phyloP scores from a whole-genome alignment of 2,888 invertebrate species.

The Dinocampus coccinellae region DNA sequence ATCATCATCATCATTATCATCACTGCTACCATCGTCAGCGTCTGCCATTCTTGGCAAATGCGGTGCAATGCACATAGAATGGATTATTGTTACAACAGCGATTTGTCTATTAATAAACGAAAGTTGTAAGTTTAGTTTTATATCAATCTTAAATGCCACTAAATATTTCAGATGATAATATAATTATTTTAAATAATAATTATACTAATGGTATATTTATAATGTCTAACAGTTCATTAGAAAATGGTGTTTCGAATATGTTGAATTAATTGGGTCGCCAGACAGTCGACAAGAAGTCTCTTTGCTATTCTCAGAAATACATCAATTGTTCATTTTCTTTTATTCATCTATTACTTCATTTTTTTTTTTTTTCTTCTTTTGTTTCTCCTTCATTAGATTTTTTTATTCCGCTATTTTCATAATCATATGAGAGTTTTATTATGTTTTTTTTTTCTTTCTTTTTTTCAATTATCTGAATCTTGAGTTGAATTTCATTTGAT shows the following conservation, averaged over 20 bases:
- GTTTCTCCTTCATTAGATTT: neutral
- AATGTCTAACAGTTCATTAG: slow-evolving; percentile 30
- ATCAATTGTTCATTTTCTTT: neutral
- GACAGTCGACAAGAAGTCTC: slow-evolving; percentile 57
- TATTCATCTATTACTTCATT: neutral
- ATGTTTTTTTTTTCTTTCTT: neutral
- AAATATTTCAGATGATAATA: neutral
- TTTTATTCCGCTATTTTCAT: neutral
- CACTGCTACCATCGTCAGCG: neutral
- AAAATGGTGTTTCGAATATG: slow-evolving; percentile 37
- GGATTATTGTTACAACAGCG: slow-evolving; percentile 49
- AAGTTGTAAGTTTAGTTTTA: slow-evolving; percentile 53
- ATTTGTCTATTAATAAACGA: slow-evolving; percentile 49
- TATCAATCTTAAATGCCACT: neutral
- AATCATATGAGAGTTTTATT: neutral
- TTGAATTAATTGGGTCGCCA: slow-evolving; percentile 59
- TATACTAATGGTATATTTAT: neutral
- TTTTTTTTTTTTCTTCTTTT: neutral
- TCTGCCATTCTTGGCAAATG: slow-evolving; percentile 50
- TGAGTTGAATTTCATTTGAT: too few species aligned
- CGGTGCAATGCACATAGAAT: slow-evolving; percentile 57
- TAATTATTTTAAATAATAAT: too few species aligned
- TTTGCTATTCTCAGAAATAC: neutral
- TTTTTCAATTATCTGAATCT: too few species aligned
- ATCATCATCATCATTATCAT: neutral